Conservation (phyloP, 1,140 invertebrate genomes). For the Holotrichia oblita region DNA sequence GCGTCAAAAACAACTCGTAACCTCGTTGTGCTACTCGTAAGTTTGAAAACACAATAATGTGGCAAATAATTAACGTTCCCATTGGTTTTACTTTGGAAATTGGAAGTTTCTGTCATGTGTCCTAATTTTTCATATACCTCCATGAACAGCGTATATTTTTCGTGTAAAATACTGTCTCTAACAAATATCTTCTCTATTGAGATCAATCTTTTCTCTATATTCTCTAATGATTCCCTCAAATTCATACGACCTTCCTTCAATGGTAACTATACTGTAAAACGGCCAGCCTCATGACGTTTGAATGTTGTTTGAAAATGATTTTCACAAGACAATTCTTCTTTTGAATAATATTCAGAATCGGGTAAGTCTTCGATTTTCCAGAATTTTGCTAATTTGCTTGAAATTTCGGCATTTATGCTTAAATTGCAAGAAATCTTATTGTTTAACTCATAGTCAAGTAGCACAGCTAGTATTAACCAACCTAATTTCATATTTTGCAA, state of each 20-base stretch:
- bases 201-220: conserved; percentile 15
- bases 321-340: conserved; percentile 52
- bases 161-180: background rate
- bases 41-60: conserved; percentile 33
- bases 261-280: conserved; percentile 52
- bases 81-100: conserved; percentile 49
- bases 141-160: conserved; percentile 16
- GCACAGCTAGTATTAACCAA: no score
- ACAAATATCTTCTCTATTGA: conserved; percentile 7
- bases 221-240: conserved; percentile 53
- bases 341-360: conserved; percentile 36
- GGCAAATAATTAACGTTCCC: conserved; percentile 43
- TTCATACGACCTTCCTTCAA: conserved; percentile 47
- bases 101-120: conserved; percentile 17
- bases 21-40: conserved; percentile 33
- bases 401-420: background rate
- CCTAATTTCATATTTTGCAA: no score
- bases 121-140: conserved; percentile 37
- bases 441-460: background rate
- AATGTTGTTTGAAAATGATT: conserved; percentile 45
- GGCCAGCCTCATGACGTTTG: background rate
- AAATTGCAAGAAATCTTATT: conserved; percentile 9
- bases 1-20: conserved; percentile 57
- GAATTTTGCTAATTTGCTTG: conserved; percentile 46
- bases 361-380: conserved; percentile 54